Conservation (phyloP, 2,113 vertebrate genomes). For the Gopherus evgoodei region DNA sequence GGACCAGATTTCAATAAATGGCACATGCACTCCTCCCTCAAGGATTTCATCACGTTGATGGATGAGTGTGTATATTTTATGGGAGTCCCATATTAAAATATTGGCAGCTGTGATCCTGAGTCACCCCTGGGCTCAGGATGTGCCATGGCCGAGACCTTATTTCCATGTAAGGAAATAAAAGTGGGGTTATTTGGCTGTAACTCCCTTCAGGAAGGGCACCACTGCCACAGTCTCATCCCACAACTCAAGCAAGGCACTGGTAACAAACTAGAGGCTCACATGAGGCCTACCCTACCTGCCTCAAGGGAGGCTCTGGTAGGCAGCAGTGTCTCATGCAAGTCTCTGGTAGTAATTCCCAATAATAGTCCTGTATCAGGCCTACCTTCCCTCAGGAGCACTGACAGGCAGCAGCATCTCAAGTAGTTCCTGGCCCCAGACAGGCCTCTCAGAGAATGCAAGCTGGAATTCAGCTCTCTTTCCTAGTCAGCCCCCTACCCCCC, state of each 20-base stretch:
- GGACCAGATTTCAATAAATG: slow-evolving; percentile 7
- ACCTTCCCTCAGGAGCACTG: too few relatives aligned
- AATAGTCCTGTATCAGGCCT: background rate
- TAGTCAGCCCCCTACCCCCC: too few relatives aligned
- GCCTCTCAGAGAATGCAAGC: too few relatives aligned
- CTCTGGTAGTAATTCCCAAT: background rate
- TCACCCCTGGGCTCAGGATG: too few relatives aligned
- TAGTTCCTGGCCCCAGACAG: too few relatives aligned
- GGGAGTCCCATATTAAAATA: slow-evolving; percentile 27
- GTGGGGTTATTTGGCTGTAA: background rate
- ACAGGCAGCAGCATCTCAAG: too few relatives aligned
- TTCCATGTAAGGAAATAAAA: background rate
- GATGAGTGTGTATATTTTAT: background rate
- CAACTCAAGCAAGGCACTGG: background rate
- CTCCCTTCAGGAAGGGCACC: background rate
- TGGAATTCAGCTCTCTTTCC: too few relatives aligned
- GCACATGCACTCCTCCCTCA: background rate
- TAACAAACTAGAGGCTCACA: background rate
- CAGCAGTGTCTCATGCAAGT: background rate
- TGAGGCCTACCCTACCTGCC: background rate
- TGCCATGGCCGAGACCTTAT: background rate
- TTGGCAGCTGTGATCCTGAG: background rate
- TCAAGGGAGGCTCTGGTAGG: background rate
- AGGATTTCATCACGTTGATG: slow-evolving; percentile 34
- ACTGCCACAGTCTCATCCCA: background rate